Evolutionary conservation across 1,140 invertebrate species (phyloP).

Genomic region (Philaenus spumarius): DNA sequence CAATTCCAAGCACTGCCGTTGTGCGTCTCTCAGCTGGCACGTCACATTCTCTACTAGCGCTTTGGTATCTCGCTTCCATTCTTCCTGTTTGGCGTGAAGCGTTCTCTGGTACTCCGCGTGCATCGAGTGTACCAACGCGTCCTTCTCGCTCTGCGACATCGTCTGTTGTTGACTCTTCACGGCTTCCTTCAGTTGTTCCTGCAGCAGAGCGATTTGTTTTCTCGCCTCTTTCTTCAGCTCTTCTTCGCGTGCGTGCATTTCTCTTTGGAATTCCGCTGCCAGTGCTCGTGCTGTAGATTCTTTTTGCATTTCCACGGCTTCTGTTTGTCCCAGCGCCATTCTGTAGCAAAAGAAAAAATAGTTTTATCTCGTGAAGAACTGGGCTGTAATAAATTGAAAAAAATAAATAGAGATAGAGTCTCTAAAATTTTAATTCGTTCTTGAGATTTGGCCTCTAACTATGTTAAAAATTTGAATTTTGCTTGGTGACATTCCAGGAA

Average conservation of each 20-base stretch:
- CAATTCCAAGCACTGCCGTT: not conserved
- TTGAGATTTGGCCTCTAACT: no score
- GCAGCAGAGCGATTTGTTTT: not conserved
- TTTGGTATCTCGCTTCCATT: not conserved
- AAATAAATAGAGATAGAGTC: no score
- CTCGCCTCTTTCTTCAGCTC: not conserved
- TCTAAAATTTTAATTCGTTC: no score
- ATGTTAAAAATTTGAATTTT: no score
- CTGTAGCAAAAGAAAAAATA: not conserved
- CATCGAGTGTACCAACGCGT: slow-evolving; percentile 7
- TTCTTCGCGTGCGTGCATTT: slow-evolving; percentile 1
- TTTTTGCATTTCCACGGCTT: slow-evolving; percentile 4
- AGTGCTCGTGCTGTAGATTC: not conserved
- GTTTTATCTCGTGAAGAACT: no score
- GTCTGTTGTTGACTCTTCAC: not conserved
- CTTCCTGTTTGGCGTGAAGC: slow-evolving; percentile 4
- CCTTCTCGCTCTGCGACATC: not conserved
- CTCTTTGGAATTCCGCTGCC: slow-evolving; percentile 10
- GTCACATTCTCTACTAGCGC: not conserved
- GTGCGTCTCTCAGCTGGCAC: not conserved
- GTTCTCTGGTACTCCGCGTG: slow-evolving; percentile 9
- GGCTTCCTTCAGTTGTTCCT: slow-evolving; percentile 1
- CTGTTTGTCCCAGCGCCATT: slow-evolving; percentile 6
- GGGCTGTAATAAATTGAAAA: no score
- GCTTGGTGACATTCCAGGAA: no score